Conservation (phyloP, 2,888 invertebrate species). For the Acleris cristana region DNA sequence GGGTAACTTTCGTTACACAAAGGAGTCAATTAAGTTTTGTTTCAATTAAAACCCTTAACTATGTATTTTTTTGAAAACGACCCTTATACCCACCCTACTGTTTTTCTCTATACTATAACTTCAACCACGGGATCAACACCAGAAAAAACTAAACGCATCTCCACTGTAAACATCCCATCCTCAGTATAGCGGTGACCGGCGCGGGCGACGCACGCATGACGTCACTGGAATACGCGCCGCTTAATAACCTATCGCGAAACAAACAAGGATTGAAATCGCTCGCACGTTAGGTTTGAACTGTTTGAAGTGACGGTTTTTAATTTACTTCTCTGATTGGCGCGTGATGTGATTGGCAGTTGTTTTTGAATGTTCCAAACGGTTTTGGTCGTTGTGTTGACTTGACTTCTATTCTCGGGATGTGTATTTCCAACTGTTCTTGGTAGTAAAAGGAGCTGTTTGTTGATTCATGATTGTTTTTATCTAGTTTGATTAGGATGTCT, state of each 20-base stretch:
- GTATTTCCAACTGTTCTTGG: too few relatives aligned
- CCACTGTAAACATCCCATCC: conserved; percentile 35
- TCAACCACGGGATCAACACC: conserved; percentile 27
- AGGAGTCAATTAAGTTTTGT: too few relatives aligned
- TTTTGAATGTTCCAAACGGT: conserved; percentile 28
- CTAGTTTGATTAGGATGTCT: too few relatives aligned
- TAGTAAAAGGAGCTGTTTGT: too few relatives aligned
- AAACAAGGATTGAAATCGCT: conserved; percentile 16
- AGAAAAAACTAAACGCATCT: conserved; percentile 50
- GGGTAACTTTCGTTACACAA: too few relatives aligned
- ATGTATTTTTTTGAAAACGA: too few relatives aligned
- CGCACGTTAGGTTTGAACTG: conserved; percentile 19
- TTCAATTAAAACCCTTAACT: too few relatives aligned
- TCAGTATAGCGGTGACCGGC: conserved; percentile 54
- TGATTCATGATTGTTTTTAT: too few relatives aligned
- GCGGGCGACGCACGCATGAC: conserved; percentile 51
- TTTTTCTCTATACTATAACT: conserved; percentile 10
- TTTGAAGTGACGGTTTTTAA: conserved; percentile 36
- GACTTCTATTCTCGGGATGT: not conserved
- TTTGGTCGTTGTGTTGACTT: not conserved
- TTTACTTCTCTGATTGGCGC: conserved; percentile 21
- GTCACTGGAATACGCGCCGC: conserved; percentile 39
- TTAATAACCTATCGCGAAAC: conserved; percentile 1
- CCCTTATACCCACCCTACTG: conserved; percentile 18
- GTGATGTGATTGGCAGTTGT: conserved; percentile 27